Percentiles rank a stretch among this genome's conserved stretches.
These are phyloP conservation scores for Lipotes vexillifer DNA, from an alignment of 2,113 vertebrate species.

Conservation along the genomic window DNA sequence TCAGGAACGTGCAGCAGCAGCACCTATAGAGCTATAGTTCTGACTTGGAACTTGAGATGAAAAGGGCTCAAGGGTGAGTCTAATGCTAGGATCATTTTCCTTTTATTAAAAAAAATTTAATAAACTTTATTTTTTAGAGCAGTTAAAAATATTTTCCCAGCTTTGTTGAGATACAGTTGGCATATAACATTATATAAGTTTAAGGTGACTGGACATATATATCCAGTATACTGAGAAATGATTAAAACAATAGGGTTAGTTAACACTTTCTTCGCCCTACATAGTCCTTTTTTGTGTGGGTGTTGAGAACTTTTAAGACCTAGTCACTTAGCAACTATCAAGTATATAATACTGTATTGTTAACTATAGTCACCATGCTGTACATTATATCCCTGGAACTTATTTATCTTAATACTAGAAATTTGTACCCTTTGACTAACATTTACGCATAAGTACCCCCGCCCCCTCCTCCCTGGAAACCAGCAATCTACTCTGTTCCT, in stretches of 20 bases:
- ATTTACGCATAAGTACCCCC: background rate
- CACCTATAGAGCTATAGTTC: rapidly evolving
- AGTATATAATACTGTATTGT: background rate
- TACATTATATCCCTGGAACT: background rate
- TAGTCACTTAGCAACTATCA: background rate
- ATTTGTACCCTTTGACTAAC: background rate
- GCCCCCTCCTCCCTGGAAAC: too few relatives aligned
- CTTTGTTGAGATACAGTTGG: background rate
- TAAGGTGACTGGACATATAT: background rate
- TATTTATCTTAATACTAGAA: background rate
- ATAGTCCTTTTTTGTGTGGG: background rate
- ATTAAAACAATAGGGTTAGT: background rate
- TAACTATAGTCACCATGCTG: background rate
- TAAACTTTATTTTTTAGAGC: background rate
- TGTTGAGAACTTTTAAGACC: background rate
- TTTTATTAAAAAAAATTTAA: background rate
- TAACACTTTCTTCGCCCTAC: background rate
- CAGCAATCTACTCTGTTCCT: background rate
- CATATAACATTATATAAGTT: background rate
- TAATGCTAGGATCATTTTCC: background rate
- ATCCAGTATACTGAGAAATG: background rate
- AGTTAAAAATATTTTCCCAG: background rate
- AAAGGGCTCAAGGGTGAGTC: background rate
- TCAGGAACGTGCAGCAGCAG: background rate
- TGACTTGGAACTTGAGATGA: background rate